Conservation (phyloP, 2,888 invertebrate species). For the Trachelus stipa region DNA sequence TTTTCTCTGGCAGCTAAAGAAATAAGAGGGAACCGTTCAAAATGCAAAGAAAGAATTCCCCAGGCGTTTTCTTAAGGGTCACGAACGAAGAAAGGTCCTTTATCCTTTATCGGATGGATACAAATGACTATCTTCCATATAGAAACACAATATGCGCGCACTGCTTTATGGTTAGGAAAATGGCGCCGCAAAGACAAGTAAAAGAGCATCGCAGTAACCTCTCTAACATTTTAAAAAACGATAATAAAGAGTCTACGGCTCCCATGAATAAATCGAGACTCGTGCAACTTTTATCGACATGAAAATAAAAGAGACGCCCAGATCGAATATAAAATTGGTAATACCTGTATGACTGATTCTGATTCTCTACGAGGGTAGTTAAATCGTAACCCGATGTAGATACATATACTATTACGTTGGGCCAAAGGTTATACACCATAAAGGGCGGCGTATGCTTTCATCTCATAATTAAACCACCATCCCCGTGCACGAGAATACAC, state of each 20-base stretch:
- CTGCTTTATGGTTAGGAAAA: not conserved
- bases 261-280: not conserved
- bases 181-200: not conserved
- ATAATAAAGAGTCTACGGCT: not conserved
- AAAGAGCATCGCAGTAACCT: not conserved
- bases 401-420: slow-evolving; percentile 1
- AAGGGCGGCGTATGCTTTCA: slow-evolving; percentile 38
- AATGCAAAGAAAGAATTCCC: slow-evolving; percentile 8
- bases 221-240: not conserved
- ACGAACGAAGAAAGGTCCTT: slow-evolving; percentile 9
- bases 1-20: not conserved
- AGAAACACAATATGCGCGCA: not conserved
- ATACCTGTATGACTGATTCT: not conserved
- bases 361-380: not conserved
- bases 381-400: not conserved
- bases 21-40: slow-evolving; percentile 1
- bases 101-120: slow-evolving; percentile 7
- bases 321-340: not conserved
- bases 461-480: slow-evolving; percentile 45
- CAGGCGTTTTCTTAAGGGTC: slow-evolving; percentile 5
- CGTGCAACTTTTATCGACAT: too few relatives aligned
- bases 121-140: not conserved
- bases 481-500: not conserved
- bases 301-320: not conserved
- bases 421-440: slow-evolving; percentile 24